Evolutionary conservation across 2,888 invertebrate genomes (phyloP), one percentile per base, ranked within the genome.

Genomic region (Cenopis cana): DNA sequence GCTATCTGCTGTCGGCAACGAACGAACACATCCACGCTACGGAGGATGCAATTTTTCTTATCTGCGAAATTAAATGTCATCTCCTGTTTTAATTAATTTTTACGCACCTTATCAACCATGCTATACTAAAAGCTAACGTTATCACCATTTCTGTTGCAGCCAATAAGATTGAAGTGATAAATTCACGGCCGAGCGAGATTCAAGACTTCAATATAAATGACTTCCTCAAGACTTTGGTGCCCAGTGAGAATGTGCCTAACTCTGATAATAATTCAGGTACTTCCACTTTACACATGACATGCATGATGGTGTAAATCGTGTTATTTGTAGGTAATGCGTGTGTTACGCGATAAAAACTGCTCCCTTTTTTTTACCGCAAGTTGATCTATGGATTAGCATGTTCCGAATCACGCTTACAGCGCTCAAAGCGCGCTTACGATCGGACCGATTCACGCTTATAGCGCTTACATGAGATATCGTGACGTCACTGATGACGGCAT

Each of bases 181-280:
- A 85, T 74, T 86, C 82, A 60, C 84, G 93, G 74, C 94, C 95
- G 46, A 93, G 91, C 50, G 91, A 94, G 66, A 94, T 94, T 73
- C 89, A 88, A 75, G 94, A 94, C 70, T 94, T 95, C 78, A 94
- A 91, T 78, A 91, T 95, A 75, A 92, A 94, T 65, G 94, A 93
- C 76, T 95, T 95, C 66, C 80, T 95, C 73, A 95, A 95, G 81
- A 94, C 89, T 0, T 88, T 95, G 9, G 89, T 94, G 66, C 92
- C 94, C 0, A 86, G 83, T 46, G 90, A 93, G 1, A 86, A 84
- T 70, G 79, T 77, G 0, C 75, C 78, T 0, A 77, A 80, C 1
- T 81, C 89, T 2, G 91, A 91, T 62, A 89, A 86, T 78, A 87
- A 82, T 66, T 88, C 91, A 77, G 90, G 92, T 92, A 76, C 78